Evolutionary conservation across 2,888 invertebrate species (phyloP), one percentile per base, ranked within the genome.

Genomic region (Dasypogon diadema): DNA sequence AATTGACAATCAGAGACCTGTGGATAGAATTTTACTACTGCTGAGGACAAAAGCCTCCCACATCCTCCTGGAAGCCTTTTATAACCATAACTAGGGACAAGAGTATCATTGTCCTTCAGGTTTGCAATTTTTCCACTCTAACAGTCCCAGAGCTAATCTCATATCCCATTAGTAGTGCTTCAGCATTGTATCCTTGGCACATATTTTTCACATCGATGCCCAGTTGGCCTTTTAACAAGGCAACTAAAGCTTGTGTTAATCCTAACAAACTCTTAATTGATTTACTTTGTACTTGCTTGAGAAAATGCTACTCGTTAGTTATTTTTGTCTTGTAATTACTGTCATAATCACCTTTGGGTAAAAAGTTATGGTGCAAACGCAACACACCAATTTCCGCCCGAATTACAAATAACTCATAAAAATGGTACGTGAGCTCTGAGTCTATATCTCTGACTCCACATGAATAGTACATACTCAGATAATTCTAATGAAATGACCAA

Each of bases 271-370:
- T 14, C 65, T 48, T 65, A 65, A 65, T 65, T 65, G 65, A 65
- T 65, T 65, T 65, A 65, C 46, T 65, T 65, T 65, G 65, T 65
- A 4, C 24, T n/a, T n/a, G 46, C 8, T 21, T 2, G 1, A n/a
- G 60, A 16, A 37, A 10, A 37, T 26, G 3, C 10, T 18, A 2
- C 4, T 42, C 46, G 26, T 46, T 46, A 24, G 46, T 48, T 65
- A 65, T 65, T 48, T 65, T 24, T 46, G 24, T 16, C 16, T 24
- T n/a, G 65, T 65, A 65, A 65, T 65, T 65, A 48, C 21, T 48
- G 48, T 24, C 48, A 1, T 18, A 12, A 18, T 3, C 60, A 42
- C n/a, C 42, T 8, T n/a, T n/a, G 30, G 30, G 30, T 5, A 8
- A 30, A n/a, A n/a, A n/a, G n/a, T n/a, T n/a, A n/a, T n/a, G n/a